Conservation (phyloP, 2,797 vertebrate species). For the Brachyrhaphis roseni region DNA sequence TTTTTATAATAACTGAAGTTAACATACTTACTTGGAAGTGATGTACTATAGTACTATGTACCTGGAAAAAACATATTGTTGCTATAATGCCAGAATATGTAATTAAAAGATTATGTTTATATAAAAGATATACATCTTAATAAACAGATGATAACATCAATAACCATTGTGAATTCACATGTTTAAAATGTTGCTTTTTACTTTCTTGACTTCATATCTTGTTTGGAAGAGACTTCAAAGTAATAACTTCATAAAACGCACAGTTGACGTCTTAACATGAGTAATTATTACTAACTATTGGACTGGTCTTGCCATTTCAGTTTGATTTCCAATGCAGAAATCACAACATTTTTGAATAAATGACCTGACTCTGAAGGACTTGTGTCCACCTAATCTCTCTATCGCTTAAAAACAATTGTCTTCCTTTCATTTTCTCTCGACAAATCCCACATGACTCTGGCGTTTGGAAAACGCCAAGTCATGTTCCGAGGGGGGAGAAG, state of each 20-base stretch:
- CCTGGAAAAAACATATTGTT: no score
- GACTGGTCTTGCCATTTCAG: neutral
- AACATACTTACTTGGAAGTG: no score
- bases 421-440: neutral
- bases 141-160: neutral
- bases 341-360: neutral
- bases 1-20: no score
- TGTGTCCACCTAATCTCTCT: neutral
- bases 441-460: constrained; percentile 11
- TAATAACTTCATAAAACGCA: neutral
- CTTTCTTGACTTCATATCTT: neutral
- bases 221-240: neutral
- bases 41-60: no score
- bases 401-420: neutral
- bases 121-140: neutral
- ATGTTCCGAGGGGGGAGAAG: constrained; percentile 19
- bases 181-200: neutral
- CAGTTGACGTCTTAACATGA: neutral
- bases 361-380: neutral
- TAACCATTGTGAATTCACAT: neutral
- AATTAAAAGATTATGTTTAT: neutral
- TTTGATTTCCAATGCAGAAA: neutral
- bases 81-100: neutral
- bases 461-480: constrained; percentile 42
- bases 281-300: neutral